Evolutionary conservation across 2,797 vertebrate species (phyloP).

Genomic region (Crotalus adamanteus): DNA sequence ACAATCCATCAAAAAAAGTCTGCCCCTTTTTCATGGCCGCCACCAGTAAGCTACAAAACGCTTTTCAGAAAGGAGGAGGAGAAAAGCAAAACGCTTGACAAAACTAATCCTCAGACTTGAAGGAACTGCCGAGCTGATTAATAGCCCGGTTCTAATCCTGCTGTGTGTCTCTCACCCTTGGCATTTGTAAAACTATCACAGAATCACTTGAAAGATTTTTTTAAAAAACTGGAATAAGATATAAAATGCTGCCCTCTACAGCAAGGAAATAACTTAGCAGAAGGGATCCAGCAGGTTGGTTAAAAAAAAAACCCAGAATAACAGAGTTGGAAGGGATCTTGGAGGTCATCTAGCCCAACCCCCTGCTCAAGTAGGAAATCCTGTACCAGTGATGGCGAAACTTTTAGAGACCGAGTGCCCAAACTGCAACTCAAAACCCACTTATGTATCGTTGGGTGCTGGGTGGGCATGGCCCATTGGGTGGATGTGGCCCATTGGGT

Average conservation of each 20-base stretch:
- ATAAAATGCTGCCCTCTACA: constrained; percentile 14
- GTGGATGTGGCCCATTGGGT: no score
- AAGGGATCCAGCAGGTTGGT: background rate
- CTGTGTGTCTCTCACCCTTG: no score
- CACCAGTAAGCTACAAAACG: no score
- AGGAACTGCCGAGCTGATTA: background rate
- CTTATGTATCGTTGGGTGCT: no score
- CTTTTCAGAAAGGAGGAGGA: background rate
- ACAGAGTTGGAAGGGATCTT: background rate
- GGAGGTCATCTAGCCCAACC: background rate
- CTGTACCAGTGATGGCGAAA: background rate
- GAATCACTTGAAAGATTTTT: background rate
- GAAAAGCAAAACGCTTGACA: no score
- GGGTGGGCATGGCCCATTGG: no score
- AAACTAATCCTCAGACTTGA: background rate
- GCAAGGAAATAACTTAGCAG: background rate
- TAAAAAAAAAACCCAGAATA: background rate
- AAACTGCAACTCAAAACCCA: no score
- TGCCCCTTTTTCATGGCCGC: background rate
- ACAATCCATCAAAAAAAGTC: background rate
- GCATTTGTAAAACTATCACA: background rate
- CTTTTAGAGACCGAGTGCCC: no score
- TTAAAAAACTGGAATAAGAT: background rate
- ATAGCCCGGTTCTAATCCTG: background rate
- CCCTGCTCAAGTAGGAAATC: background rate